A percentile compares a stretch with the other conserved stretches of the same genome.
These are phyloP conservation scores for Notiomystis cincta DNA, from an alignment of 2,113 vertebrate species.

Conservation along the genomic window DNA sequence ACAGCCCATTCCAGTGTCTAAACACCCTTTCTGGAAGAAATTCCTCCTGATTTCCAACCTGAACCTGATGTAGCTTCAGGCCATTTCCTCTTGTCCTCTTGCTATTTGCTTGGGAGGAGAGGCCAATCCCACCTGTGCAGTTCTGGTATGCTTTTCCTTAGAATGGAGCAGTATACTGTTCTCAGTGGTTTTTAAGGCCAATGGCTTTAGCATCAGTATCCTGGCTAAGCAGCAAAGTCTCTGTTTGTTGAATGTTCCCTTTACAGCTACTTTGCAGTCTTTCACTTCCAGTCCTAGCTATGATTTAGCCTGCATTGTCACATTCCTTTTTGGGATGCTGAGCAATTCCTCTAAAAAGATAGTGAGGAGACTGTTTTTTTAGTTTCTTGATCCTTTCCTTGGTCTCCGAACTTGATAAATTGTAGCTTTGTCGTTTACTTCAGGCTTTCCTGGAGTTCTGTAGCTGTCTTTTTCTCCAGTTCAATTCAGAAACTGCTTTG, in stretches of 20 bases:
- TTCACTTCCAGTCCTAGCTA: not conserved
- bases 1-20: not conserved
- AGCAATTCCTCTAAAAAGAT: not conserved
- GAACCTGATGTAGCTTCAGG: not conserved
- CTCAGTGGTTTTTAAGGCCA: not conserved
- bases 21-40: not conserved
- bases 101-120: not conserved
- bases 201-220: not conserved
- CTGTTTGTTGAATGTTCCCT: not conserved
- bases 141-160: not conserved
- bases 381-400: not conserved
- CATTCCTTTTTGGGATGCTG: not conserved
- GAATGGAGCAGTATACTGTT: not conserved
- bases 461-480: not conserved
- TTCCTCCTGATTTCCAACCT: not conserved
- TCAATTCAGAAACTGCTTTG: not conserved
- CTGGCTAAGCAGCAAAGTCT: not conserved
- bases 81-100: not conserved
- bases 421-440: not conserved
- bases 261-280: not conserved
- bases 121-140: not conserved
- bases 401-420: not conserved
- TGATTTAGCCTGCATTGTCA: not conserved
- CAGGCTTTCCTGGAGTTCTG: not conserved
- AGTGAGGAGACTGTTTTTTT: not conserved